A percentile compares a stretch with the other conserved stretches of the same genome.
phyloP scores from a whole-genome alignment of 1,140 invertebrate species.

The Pseudoatta argentina region DNA sequence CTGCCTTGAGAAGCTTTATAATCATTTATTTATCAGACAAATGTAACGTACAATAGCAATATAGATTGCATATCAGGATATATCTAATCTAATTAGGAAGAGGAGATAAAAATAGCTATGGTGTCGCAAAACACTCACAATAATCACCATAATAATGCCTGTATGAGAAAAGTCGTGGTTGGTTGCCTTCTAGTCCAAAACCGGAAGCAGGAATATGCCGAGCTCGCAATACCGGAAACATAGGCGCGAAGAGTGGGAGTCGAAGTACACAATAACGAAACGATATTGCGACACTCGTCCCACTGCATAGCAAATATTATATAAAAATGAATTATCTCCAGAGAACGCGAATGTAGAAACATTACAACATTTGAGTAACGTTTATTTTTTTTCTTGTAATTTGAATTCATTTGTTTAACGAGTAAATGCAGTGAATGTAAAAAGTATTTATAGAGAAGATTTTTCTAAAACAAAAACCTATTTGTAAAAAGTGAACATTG shows the following conservation, averaged over 20 bases:
- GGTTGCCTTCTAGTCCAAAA: constrained; percentile 62
- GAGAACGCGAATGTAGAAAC: background rate
- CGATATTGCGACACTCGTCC: constrained; percentile 4
- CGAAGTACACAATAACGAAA: background rate
- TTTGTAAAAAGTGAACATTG: no score
- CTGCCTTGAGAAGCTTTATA: background rate
- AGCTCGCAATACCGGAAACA: constrained; percentile 63
- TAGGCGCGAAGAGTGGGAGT: constrained; percentile 42
- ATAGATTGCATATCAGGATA: constrained; percentile 68
- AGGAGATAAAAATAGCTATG: constrained; percentile 44
- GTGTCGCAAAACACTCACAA: constrained; percentile 41
- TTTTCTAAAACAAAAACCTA: no score
- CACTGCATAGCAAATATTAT: background rate
- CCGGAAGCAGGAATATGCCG: constrained; percentile 63
- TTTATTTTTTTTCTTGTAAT: background rate
- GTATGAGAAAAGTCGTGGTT: constrained; percentile 48
- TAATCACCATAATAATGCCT: constrained; percentile 7
- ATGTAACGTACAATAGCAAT: constrained; percentile 24
- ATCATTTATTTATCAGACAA: background rate
- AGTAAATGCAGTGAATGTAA: no score
- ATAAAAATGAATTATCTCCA: constrained; percentile 11
- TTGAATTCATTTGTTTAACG: background rate
- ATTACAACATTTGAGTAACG: background rate
- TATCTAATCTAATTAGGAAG: constrained; percentile 75
- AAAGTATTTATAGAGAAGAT: no score